Conservation (phyloP, 2,113 vertebrate genomes). For the Ranitomeya variabilis region DNA sequence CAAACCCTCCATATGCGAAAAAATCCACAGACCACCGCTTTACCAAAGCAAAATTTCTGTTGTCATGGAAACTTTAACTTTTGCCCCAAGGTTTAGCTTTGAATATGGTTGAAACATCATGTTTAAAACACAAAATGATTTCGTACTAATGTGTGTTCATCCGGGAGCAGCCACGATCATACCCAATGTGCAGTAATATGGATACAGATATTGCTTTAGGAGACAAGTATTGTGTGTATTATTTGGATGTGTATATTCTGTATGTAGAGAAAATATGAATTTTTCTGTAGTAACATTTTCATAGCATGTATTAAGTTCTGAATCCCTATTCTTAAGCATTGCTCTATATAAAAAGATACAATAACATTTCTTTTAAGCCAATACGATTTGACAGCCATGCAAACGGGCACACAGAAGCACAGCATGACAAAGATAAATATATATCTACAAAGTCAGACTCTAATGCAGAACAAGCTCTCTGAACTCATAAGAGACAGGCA, state of each 20-base stretch:
- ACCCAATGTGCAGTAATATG: neutral
- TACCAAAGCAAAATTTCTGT: constrained; percentile 34
- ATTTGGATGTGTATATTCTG: too few relatives aligned
- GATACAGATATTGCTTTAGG: neutral
- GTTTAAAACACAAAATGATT: constrained; percentile 20
- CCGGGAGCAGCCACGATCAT: neutral
- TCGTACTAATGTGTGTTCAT: neutral
- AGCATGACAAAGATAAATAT: constrained; percentile 21
- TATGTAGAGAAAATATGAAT: neutral
- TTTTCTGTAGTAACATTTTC: neutral
- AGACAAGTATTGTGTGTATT: neutral
- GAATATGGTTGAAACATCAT: constrained; percentile 37
- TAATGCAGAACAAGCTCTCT: neutral
- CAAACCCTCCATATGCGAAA: constrained; percentile 24
- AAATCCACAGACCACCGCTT: constrained; percentile 27
- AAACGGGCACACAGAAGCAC: neutral
- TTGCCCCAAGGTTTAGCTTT: constrained; percentile 53
- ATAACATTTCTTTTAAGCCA: constrained; percentile 5
- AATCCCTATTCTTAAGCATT: neutral
- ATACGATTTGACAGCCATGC: constrained; percentile 13
- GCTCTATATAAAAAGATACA: neutral
- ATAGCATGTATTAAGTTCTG: neutral
- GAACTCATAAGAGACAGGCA: neutral
- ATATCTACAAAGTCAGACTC: neutral
- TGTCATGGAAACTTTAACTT: constrained; percentile 52